Evolutionary conservation across 2,888 invertebrate genomes (phyloP), one percentile per base, ranked within the genome.

Genomic region (Callimorpha dominula): DNA sequence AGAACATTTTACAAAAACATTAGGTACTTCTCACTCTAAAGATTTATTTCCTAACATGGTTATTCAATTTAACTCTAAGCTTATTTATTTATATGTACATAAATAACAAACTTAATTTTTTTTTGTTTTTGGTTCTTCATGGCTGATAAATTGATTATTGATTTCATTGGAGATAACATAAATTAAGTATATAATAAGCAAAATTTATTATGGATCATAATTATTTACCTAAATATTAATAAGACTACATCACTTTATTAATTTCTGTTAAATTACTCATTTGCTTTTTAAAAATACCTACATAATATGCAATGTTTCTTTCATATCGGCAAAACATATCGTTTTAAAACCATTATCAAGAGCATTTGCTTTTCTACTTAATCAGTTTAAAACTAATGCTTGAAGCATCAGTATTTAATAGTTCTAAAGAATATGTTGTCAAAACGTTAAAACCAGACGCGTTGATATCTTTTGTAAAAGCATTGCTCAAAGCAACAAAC

Each of bases 391-490:
- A 1, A 4, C 43, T 8, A 46, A 46, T 9, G 9, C 43, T 46
- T 46, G 43, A 46, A 46, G 62, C 62, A 40, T 40, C 62, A 40
- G 40, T 49, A 1, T 65, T 4, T 46, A 12, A 31, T 49, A 49
- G 20, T 15, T 15, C 31, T 9, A 65, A 65, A 12, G 50, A 17
- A 50, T 65, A 50, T 11, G 49, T 52, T 42, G 54, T 31, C n/a
- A 42, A 40, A 52, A 65, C 31, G 1, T 50, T 15, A 57, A 75
- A 43, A 72, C 46, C 42, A 60, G 42, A 84, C 76, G 78, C 90
- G 89, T 89, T 90, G 90, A 90, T 83, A 86, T 90, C 89, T 90
- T 90, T 90, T 88, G 81, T 89, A 31, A 31, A 31, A 12, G 81
- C 72, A 43, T 46, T 71, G 50, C 63, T 62, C 43, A 73, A 73